These are phyloP conservation scores for Colletes collaris DNA, from an alignment of 2,888 invertebrate species.

Conservation along the genomic window DNA sequence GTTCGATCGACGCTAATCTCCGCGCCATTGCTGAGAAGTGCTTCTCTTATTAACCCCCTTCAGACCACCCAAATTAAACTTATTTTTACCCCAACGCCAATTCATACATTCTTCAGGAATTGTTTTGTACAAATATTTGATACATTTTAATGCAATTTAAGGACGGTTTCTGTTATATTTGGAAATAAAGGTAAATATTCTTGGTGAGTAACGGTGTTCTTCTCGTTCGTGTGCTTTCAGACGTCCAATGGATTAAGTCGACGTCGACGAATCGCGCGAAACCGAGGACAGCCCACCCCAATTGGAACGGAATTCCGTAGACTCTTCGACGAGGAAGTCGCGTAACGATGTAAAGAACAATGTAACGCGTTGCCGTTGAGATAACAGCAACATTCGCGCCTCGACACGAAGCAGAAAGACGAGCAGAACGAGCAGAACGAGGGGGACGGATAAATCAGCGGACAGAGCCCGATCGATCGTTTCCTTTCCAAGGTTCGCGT, in stretches of 20 bases:
- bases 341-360: constrained; percentile 61
- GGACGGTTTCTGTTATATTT: too few species aligned
- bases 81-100: too few species aligned
- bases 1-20: constrained; percentile 56
- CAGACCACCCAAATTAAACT: too few species aligned
- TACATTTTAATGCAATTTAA: too few species aligned
- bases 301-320: constrained; percentile 6
- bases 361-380: constrained; percentile 50
- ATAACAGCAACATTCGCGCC: constrained; percentile 22
- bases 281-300: constrained; percentile 14
- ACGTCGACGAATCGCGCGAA: constrained; percentile 10
- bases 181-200: too few species aligned
- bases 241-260: constrained; percentile 41
- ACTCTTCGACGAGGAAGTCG: constrained; percentile 18
- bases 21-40: constrained; percentile 46
- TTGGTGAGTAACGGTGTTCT: too few species aligned
- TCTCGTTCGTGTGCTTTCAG: constrained; percentile 20
- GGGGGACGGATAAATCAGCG: constrained; percentile 9
- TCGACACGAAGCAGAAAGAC: background rate
- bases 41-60: constrained; percentile 56
- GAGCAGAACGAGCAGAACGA: background rate
- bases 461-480: constrained; percentile 56
- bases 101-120: too few species aligned
- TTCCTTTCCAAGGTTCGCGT: constrained; percentile 53
- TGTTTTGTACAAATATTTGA: too few species aligned